A percentile compares a stretch with the other conserved stretches of the same genome.
phyloP scores from a whole-genome alignment of 1,140 invertebrate species.

The Drosophila parvula region DNA sequence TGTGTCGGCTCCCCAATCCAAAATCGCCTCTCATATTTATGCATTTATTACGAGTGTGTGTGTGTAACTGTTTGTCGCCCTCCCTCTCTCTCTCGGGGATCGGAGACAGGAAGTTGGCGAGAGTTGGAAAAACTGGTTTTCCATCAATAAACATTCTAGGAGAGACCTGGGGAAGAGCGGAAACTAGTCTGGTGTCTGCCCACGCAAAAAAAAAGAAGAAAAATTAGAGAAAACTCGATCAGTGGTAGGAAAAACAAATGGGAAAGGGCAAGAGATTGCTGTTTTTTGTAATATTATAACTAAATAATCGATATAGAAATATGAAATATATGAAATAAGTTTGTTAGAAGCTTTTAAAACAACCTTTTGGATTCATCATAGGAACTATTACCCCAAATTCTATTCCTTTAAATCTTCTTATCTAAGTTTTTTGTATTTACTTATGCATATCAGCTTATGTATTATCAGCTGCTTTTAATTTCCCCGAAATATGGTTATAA shows the following conservation, averaged over 20 bases:
- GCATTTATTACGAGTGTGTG: constrained; percentile 32
- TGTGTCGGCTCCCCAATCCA: constrained; percentile 1
- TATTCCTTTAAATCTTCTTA: background rate
- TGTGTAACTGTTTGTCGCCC: constrained; percentile 35
- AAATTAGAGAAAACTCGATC: constrained; percentile 23
- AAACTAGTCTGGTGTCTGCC: constrained; percentile 22
- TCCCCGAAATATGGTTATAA: background rate
- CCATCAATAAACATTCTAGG: constrained; percentile 10
- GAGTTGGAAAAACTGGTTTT: constrained; percentile 35
- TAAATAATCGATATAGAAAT: too few relatives aligned
- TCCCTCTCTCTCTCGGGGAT: background rate
- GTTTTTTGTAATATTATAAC: too few relatives aligned
- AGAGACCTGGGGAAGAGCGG: background rate
- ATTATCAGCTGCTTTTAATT: background rate
- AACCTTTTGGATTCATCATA: too few relatives aligned
- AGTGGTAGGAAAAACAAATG: background rate
- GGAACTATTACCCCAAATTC: too few relatives aligned
- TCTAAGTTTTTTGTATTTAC: background rate
- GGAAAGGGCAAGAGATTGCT: background rate
- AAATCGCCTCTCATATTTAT: constrained; percentile 37
- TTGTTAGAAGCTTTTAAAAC: too few relatives aligned
- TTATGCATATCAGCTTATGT: background rate
- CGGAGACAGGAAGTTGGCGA: constrained; percentile 20
- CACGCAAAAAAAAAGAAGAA: constrained; percentile 19
- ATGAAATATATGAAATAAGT: too few relatives aligned